Base-by-base conservation (phyloP, 2,113 vertebrate genomes). In the Sceloporus undulatus region DNA sequence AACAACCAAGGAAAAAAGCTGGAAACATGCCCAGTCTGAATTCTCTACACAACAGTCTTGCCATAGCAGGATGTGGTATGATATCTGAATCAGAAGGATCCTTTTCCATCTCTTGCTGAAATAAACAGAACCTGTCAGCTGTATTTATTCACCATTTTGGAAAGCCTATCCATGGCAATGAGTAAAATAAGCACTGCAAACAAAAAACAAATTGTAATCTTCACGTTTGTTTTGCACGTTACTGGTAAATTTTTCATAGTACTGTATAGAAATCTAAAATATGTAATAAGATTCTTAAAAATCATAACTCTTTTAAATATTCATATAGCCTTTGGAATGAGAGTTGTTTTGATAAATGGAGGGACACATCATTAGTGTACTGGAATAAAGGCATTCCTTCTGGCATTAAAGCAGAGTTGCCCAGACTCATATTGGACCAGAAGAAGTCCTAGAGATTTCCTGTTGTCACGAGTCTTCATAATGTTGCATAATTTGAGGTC, bases 61-160 rank as follows among this genome's bases (percentile, higher is more conserved):
- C 18, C 54, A 84, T 56, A 68, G 29, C 77, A 73, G 77, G 66
- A 56, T 80, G 52, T 21, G 16, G 23, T 11, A 25, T 13, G 78
- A 9, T 80, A 86, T 71, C 34, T 62, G 19, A 27, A 79, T 40
- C 65, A 68, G 80, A 80, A 16, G 27, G 77, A 87, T 87, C 48
- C 14, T 56, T 76, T 84, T 42, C 38, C 73, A 79, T 80, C 78
- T 73, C 23, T 19, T 71, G 8, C 59, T 80, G 42, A 9, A 10
- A 34, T 66, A 16, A 29, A 71, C 66, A 21, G 8, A 21, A 42
- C 56, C 56, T 84, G 7, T 18, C 27, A 78, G 19, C 9, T 68
- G 75, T 8, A 25, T 70, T 66, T 66, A 42, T 23, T 79, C 40
- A 79, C 21, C 18, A 25, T 48, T 86, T 27, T 77, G 34, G 59